Evolutionary conservation across 2,888 invertebrate species (phyloP).

Genomic region (Drosophila tripunctata): DNA sequence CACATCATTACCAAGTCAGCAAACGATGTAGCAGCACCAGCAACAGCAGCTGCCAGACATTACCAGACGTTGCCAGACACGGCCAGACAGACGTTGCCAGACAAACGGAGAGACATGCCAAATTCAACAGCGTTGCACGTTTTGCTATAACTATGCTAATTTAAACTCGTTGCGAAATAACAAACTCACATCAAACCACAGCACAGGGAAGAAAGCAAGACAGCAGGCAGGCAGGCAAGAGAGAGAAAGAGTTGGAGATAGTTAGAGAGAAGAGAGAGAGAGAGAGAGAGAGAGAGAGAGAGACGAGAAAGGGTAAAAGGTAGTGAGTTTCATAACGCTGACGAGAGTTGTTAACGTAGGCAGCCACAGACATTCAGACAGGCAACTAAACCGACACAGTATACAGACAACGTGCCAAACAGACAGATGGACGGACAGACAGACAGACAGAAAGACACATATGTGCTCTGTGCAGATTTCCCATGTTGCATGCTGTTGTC

Average conservation of each 20-base stretch:
- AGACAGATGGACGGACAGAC: conserved; percentile 1
- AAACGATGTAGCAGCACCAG: conserved; percentile 10
- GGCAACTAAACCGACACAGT: conserved; percentile 28
- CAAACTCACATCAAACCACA: conserved; percentile 57
- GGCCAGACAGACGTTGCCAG: too few species aligned
- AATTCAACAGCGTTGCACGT: conserved; percentile 29
- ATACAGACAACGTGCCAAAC: conserved; percentile 20
- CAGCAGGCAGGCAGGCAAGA: neutral
- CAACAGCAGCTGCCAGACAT: conserved; percentile 10
- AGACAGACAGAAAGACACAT: conserved; percentile 1
- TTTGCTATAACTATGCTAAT: conserved; percentile 75
- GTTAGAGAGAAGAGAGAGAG: neutral
- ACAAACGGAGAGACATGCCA: conserved; percentile 6
- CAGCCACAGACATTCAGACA: conserved; percentile 60
- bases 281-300: neutral
- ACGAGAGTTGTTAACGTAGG: conserved; percentile 63
- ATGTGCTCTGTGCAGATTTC: conserved; percentile 47
- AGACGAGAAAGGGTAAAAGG: neutral
- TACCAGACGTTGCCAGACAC: conserved; percentile 2
- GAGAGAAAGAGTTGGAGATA: neutral
- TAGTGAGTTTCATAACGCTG: conserved; percentile 47
- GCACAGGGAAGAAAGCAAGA: conserved; percentile 4
- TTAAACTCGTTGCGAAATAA: conserved; percentile 72
- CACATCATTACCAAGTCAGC: conserved; percentile 72
- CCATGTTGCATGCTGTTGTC: conserved; percentile 59